phyloP scores from a whole-genome alignment of 2,113 vertebrate genomes.

The Pogona vitticeps region DNA sequence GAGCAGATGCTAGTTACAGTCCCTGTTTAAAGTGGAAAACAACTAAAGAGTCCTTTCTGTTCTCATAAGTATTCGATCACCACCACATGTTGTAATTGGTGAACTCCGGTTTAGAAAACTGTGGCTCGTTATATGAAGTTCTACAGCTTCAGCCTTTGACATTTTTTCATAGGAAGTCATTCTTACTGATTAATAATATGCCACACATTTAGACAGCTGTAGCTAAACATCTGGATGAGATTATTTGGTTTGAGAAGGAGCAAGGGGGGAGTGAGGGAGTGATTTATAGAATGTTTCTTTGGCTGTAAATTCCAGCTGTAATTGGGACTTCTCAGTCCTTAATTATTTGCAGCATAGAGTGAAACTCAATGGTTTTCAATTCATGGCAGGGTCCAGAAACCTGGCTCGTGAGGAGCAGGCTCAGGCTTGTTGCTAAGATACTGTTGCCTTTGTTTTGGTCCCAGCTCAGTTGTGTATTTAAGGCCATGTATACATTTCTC shows the following conservation, averaged over 20 bases:
- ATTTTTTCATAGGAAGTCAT: conserved; percentile 62
- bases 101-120: conserved; percentile 26
- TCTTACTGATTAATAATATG: conserved; percentile 58
- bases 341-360: conserved; percentile 69
- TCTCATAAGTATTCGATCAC: not conserved
- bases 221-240: conserved; percentile 78
- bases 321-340: conserved; percentile 78
- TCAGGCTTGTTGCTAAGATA: conserved; percentile 48
- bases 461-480: conserved; percentile 56
- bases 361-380: conserved; percentile 54
- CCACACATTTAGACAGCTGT: conserved; percentile 71
- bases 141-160: conserved; percentile 37
- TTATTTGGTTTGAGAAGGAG: conserved; percentile 72
- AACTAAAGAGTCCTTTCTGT: not conserved
- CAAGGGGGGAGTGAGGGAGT: conserved; percentile 45
- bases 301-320: conserved; percentile 80
- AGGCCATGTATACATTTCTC: conserved; percentile 74
- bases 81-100: conserved; percentile 17
- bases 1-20: not conserved
- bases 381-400: conserved; percentile 56
- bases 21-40: not conserved
- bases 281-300: conserved; percentile 76
- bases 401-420: not conserved
- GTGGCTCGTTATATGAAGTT: conserved; percentile 50
- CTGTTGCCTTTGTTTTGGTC: conserved; percentile 65